phyloP scores from a whole-genome alignment of 2,888 invertebrate species.

The Deilephila elpenor region DNA sequence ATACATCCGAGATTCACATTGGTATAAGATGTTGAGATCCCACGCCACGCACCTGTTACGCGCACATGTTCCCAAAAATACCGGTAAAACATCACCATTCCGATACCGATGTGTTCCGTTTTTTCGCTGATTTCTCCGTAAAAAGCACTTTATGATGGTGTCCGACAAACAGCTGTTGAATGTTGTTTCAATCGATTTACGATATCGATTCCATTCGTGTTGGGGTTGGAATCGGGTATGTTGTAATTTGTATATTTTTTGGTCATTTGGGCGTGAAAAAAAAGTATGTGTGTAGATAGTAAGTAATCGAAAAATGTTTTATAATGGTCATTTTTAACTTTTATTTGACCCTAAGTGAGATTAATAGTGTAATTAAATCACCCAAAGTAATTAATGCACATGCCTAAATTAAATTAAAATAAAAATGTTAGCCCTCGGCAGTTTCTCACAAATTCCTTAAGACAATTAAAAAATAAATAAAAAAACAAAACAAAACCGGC shows the following conservation, averaged over 20 bases:
- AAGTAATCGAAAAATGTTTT: too few species aligned
- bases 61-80: constrained; percentile 46
- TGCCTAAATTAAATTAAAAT: neutral
- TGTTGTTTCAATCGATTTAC: constrained; percentile 53
- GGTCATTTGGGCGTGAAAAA: constrained; percentile 26
- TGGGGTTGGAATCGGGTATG: constrained; percentile 3
- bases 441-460: constrained; percentile 28
- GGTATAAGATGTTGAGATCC: constrained; percentile 12
- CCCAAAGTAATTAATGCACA: neutral
- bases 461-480: constrained; percentile 29
- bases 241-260: constrained; percentile 39
- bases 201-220: constrained; percentile 45
- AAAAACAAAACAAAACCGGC: constrained; percentile 45
- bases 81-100: constrained; percentile 50
- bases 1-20: neutral
- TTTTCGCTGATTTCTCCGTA: constrained; percentile 42
- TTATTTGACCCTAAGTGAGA: neutral
- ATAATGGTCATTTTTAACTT: too few species aligned
- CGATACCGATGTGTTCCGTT: constrained; percentile 56
- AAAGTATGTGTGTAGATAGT: too few species aligned
- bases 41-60: constrained; percentile 33
- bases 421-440: neutral
- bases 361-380: neutral
- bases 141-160: constrained; percentile 54
- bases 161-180: constrained; percentile 53